These are phyloP conservation scores for Tenualosa ilisha DNA, from an alignment of 2,797 vertebrate species.

Conservation along the genomic window DNA sequence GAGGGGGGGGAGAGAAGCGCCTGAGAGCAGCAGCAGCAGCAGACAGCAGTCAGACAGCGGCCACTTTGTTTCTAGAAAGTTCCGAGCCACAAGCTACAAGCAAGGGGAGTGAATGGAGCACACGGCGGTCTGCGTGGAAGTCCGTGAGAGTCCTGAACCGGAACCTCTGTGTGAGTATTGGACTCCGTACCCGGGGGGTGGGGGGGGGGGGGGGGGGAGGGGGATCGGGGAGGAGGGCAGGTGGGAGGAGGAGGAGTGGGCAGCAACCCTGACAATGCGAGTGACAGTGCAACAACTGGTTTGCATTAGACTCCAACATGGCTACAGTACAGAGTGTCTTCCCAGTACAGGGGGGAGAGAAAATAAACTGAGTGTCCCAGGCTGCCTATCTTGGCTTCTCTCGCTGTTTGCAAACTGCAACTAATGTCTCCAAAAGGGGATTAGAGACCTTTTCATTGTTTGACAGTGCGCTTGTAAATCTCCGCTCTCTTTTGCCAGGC, in stretches of 20 bases:
- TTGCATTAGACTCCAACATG: constrained; percentile 43
- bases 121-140: background rate
- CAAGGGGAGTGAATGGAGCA: constrained; percentile 9
- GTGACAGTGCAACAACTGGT: constrained; percentile 37
- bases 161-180: constrained; percentile 38
- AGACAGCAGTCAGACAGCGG: constrained; percentile 18
- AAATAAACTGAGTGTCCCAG: constrained; percentile 18
- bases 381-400: background rate
- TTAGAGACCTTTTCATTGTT: background rate
- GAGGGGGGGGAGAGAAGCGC: background rate
- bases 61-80: constrained; percentile 5
- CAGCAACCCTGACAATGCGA: constrained; percentile 19
- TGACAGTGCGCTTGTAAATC: background rate
- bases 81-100: background rate
- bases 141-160: constrained; percentile 11
- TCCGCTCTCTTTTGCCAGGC: background rate
- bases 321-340: constrained; percentile 28
- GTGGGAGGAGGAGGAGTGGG: background rate
- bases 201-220: too few relatives aligned
- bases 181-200: background rate
- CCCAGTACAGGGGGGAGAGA: background rate
- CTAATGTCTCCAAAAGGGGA: background rate
- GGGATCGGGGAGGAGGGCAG: too few relatives aligned
- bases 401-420: background rate
- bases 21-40: background rate